Evolutionary conservation across 2,888 invertebrate species (phyloP).

Genomic region (Achlya flavicornis): DNA sequence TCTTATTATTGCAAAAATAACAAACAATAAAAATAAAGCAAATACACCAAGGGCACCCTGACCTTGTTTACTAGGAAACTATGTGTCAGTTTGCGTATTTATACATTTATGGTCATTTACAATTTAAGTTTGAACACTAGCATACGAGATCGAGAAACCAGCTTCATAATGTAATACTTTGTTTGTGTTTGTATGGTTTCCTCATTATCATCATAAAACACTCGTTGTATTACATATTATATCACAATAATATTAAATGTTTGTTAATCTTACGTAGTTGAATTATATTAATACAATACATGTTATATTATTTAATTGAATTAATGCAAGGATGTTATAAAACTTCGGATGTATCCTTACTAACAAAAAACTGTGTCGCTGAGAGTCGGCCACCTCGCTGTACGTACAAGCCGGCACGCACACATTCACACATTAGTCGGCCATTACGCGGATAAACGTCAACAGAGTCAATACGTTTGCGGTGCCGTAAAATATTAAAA

Average conservation of each 20-base stretch:
- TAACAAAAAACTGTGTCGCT: too few relatives aligned
- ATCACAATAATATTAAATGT: background rate
- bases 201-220: constrained; percentile 6
- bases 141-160: constrained; percentile 7
- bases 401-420: too few relatives aligned
- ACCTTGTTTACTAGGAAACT: constrained; percentile 77
- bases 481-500: too few relatives aligned
- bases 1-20: constrained; percentile 71
- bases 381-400: too few relatives aligned
- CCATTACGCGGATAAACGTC: too few relatives aligned
- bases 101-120: constrained; percentile 49
- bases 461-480: too few relatives aligned
- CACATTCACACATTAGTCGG: too few relatives aligned
- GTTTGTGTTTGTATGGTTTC: background rate
- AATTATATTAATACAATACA: background rate
- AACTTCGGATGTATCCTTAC: too few relatives aligned
- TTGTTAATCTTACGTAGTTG: background rate
- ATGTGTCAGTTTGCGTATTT: constrained; percentile 63
- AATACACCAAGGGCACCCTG: constrained; percentile 67
- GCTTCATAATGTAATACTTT: background rate
- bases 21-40: constrained; percentile 66
- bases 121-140: constrained; percentile 26
- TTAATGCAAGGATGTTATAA: too few relatives aligned
- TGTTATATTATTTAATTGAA: background rate
- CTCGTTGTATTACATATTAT: background rate